Conservation (phyloP, 2,888 invertebrate species). For the Drosophila kuntzei region DNA sequence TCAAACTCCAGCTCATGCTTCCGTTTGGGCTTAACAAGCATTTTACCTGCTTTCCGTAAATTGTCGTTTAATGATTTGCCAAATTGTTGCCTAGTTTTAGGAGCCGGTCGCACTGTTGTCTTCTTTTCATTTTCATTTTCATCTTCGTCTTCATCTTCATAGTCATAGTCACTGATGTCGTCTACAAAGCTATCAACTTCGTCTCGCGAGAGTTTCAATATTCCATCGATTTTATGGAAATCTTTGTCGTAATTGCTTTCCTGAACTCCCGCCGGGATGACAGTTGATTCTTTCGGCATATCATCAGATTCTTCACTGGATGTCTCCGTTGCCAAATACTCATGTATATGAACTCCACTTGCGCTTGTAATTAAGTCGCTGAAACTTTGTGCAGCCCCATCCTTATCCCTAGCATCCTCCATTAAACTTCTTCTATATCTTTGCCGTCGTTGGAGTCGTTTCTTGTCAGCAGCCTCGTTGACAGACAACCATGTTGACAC, state of each 20-base stretch:
- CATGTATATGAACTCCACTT: constrained; percentile 58
- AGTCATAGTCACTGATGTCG: constrained; percentile 70
- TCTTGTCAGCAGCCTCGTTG: constrained; percentile 31
- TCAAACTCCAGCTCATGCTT: constrained; percentile 35
- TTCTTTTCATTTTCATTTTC: constrained; percentile 15
- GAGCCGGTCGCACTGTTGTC: constrained; percentile 24
- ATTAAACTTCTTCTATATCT: constrained; percentile 81
- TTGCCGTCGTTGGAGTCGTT: constrained; percentile 42
- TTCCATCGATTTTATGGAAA: constrained; percentile 80
- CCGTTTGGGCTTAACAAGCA: constrained; percentile 46
- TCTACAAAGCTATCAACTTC: constrained; percentile 38
- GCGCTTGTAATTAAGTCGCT: constrained; percentile 82
- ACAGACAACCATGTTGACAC: constrained; percentile 60
- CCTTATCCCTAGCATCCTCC: constrained; percentile 38
- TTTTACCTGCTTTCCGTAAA: constrained; percentile 79
- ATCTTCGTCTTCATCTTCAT: constrained; percentile 55
- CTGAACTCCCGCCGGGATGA: constrained; percentile 26
- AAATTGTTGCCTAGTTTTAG: constrained; percentile 67
- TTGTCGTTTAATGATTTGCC: constrained; percentile 84
- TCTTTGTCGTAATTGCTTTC: constrained; percentile 68
- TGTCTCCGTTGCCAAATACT: constrained; percentile 43
- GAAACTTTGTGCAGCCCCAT: constrained; percentile 68
- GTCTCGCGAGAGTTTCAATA: constrained; percentile 73
- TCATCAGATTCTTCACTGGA: constrained; percentile 39
- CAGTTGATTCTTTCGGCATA: constrained; percentile 29